Evolutionary conservation across 1,140 invertebrate species (phyloP).

Genomic region (Drosophila baimaii): DNA sequence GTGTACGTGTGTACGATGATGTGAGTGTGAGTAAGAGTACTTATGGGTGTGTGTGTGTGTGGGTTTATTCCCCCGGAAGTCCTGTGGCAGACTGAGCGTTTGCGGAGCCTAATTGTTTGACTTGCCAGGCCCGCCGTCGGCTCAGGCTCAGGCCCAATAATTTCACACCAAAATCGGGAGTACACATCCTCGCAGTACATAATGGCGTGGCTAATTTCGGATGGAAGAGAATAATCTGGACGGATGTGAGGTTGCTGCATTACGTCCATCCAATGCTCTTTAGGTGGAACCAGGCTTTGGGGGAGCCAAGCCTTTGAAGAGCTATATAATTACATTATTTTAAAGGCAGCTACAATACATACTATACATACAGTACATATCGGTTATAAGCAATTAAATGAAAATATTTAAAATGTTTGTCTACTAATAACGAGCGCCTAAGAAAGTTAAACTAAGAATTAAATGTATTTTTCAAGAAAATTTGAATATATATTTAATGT

Average conservation of each 20-base stretch:
- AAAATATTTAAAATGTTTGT: not conserved
- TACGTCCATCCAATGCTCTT: not conserved
- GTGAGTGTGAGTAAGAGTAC: slow-evolving; percentile 15
- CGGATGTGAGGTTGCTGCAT: not conserved
- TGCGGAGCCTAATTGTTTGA: slow-evolving; percentile 73
- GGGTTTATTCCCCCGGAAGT: slow-evolving; percentile 64
- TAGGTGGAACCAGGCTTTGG: not conserved
- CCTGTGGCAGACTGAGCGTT: slow-evolving; percentile 45
- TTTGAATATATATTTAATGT: not conserved
- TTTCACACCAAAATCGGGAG: slow-evolving; percentile 33
- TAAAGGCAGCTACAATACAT: not conserved
- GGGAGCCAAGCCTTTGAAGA: not conserved
- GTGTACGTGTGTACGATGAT: slow-evolving; percentile 11
- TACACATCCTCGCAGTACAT: slow-evolving; percentile 22
- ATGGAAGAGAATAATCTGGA: slow-evolving; percentile 4
- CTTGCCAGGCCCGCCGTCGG: slow-evolving; percentile 41
- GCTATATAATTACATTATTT: slow-evolving; percentile 1
- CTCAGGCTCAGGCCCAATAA: slow-evolving; percentile 38
- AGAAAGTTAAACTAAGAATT: not conserved
- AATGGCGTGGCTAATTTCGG: slow-evolving; percentile 1
- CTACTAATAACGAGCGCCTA: not conserved
- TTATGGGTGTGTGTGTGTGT: slow-evolving; percentile 7
- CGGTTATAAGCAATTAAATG: not conserved
- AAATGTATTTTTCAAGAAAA: not conserved
- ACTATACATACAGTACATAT: not conserved